Base-by-base conservation (phyloP, 1,140 invertebrate genomes). In the Apis dorsata region DNA sequence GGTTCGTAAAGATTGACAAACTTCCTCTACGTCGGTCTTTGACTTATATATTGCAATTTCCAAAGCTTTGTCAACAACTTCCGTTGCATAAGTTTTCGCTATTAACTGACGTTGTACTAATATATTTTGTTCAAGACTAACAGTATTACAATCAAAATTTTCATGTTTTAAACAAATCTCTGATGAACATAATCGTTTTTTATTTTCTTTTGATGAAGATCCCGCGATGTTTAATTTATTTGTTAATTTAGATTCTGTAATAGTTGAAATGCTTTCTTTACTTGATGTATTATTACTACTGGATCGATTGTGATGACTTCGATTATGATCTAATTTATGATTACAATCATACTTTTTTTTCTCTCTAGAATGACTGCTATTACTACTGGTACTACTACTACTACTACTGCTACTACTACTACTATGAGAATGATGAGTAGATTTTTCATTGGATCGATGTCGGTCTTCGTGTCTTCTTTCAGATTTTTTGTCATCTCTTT, bases 1-100 rank as follows among this genome's bases (percentile, higher is more conserved):
- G 19, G 85, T 88, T 9, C 93, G 84, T 11, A 94, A 55, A 0
- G 93, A 94, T 51, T 93, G 91, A 68, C 93, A 94, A 0, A 94
- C 92, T 73, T 94, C 93, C 11, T 94, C 92, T 1, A 94, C 93
- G 63, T 94, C 93, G 9, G 93, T 93, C 75, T 94, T 94, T 15
- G 93, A 94, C 71, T 94, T 94, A 69, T 94, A 94, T 68, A 94
- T 93, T 1, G 93, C 93, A 51, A 93, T 92, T 62, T 94, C 93
- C 12, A 94, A 83, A 2, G 93, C 93, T 49, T 93, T 93, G 59
- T 94, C 93, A 8, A 94, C 93, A 7, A 94, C 93, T 68, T 94
- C 91, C 1, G 91, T 93, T 0, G 93, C 93, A 57, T 94, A 94
- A 11, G 91, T 90, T 66, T 92, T 91, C 4, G 21, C 93, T 88